phyloP scores from a whole-genome alignment of 2,113 vertebrate genomes.

The Vidua macroura region DNA sequence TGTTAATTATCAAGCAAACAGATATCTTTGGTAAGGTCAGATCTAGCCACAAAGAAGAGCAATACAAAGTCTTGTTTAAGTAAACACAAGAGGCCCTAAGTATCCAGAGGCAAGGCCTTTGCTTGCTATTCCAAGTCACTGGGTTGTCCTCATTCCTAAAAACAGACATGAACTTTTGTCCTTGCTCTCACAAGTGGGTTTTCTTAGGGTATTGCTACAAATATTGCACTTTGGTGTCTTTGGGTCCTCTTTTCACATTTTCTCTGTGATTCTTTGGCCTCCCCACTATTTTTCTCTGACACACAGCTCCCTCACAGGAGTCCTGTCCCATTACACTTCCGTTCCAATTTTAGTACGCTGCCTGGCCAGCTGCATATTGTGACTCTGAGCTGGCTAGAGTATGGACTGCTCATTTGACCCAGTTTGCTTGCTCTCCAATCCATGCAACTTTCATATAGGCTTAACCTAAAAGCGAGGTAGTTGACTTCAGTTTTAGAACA shows the following conservation, averaged over 20 bases:
- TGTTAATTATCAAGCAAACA: neutral
- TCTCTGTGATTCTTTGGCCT: neutral
- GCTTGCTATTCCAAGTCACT: neutral
- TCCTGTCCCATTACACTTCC: neutral
- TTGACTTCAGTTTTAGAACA: neutral
- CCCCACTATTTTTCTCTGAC: neutral
- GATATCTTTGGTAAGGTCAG: neutral
- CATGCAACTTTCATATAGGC: neutral
- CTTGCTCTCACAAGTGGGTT: neutral
- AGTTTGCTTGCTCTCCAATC: neutral
- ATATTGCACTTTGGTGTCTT: neutral
- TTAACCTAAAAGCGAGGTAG: neutral
- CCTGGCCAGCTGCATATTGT: neutral
- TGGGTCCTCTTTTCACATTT: neutral
- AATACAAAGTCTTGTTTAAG: neutral
- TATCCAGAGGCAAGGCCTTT: neutral
- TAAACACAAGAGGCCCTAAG: neutral
- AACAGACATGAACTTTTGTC: neutral
- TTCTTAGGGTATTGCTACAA: neutral
- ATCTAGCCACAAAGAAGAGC: neutral
- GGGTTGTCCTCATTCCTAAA: neutral
- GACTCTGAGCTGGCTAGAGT: neutral
- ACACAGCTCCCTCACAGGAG: neutral
- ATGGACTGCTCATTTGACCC: neutral
- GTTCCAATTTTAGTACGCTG: neutral